phyloP scores from a whole-genome alignment of 2,113 vertebrate genomes.

The Candoia aspera region DNA sequence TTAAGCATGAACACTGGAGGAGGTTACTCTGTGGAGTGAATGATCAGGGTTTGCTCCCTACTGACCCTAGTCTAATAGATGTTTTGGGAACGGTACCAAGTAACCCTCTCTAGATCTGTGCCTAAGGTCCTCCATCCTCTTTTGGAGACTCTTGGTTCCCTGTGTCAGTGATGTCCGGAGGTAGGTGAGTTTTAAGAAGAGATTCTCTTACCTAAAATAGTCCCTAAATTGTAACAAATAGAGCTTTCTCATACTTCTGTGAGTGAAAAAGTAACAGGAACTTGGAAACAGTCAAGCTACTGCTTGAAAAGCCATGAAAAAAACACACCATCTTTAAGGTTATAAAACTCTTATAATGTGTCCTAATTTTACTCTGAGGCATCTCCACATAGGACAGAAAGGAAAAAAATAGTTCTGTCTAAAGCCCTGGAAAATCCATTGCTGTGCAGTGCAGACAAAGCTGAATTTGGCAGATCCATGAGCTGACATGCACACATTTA shows the following conservation, averaged over 20 bases:
- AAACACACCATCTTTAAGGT: neutral
- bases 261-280: neutral
- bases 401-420: too few relatives aligned
- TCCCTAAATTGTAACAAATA: too few relatives aligned
- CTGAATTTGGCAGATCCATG: too few relatives aligned
- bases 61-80: neutral
- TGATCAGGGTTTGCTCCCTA: neutral
- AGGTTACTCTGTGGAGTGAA: neutral
- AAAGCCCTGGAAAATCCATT: too few relatives aligned
- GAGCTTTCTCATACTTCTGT: too few relatives aligned
- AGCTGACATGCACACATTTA: too few relatives aligned
- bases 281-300: neutral
- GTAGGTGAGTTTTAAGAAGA: neutral
- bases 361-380: too few relatives aligned
- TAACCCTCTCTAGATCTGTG: neutral
- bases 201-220: too few relatives aligned
- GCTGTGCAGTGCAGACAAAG: too few relatives aligned
- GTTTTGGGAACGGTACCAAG: neutral
- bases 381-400: too few relatives aligned
- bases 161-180: neutral
- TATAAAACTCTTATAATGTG: too few relatives aligned
- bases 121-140: neutral
- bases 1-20: neutral
- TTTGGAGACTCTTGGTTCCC: neutral
- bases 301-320: neutral